Percentiles rank a stretch among this genome's conserved stretches.
These are phyloP conservation scores for Apamea monoglypha DNA, from an alignment of 2,888 invertebrate species.

Conservation along the genomic window DNA sequence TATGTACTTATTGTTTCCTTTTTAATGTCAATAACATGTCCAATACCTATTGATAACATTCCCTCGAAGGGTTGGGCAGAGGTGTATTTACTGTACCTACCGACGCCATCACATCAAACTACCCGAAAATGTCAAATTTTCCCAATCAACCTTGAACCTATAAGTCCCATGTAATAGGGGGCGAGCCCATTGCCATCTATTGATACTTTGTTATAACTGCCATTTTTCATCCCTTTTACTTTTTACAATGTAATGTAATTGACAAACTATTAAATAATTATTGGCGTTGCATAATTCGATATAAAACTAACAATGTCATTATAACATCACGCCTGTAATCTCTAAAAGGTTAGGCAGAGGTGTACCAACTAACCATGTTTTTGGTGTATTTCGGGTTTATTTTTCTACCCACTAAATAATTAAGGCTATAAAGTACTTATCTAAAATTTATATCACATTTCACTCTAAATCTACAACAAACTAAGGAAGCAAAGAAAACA, in stretches of 20 bases:
- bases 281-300: background rate
- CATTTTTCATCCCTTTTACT: no score
- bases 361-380: background rate
- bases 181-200: background rate
- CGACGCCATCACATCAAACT: no score
- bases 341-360: no score
- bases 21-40: background rate
- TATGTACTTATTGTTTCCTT: background rate
- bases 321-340: background rate
- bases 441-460: background rate
- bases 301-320: background rate
- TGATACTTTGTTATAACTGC: background rate
- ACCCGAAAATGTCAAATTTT: no score
- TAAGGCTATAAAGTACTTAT: background rate
- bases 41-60: background rate
- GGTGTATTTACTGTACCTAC: no score
- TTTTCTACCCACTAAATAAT: background rate
- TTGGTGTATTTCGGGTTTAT: background rate
- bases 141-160: no score
- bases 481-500: conserved; percentile 42
- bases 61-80: no score
- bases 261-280: background rate
- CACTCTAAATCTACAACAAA: background rate
- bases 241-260: background rate
- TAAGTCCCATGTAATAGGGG: background rate